Conservation (phyloP, 1,140 invertebrate genomes). For the Dolichoris vasculosae region DNA sequence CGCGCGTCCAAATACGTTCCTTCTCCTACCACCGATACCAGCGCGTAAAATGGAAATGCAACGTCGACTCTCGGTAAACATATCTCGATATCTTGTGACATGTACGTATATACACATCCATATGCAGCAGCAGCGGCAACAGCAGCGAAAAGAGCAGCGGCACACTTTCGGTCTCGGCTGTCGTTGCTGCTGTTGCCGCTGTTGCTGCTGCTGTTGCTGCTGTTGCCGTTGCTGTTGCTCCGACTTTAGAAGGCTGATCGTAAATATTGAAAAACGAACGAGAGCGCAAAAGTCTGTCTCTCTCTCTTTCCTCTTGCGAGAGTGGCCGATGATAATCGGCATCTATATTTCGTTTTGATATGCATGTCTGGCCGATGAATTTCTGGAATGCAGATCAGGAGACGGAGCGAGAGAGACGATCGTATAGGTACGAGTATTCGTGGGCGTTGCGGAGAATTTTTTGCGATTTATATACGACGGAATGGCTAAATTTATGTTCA, state of each 20-base stretch:
- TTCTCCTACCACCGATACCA: not conserved
- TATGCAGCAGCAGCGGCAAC: not conserved
- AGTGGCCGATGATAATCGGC: constrained; percentile 34
- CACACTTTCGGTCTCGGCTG: constrained; percentile 30
- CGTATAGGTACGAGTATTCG: not conserved
- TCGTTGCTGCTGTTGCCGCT: not conserved
- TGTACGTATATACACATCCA: not conserved
- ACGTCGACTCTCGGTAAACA: not conserved
- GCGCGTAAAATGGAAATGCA: constrained; percentile 7
- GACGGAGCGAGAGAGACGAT: not conserved
- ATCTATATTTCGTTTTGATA: constrained; percentile 42
- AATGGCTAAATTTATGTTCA: constrained; percentile 13
- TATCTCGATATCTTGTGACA: not conserved
- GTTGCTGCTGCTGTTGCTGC: not conserved
- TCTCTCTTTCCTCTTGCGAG: not conserved
- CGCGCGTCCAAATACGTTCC: not conserved
- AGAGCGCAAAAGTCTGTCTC: not conserved
- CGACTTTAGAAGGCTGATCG: not conserved
- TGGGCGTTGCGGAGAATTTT: constrained; percentile 25
- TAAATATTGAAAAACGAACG: constrained; percentile 39
- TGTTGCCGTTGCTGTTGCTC: not conserved
- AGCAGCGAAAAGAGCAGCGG: constrained; percentile 1
- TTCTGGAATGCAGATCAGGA: constrained; percentile 41
- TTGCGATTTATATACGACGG: constrained; percentile 3
- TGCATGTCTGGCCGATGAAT: constrained; percentile 24